phyloP scores from a whole-genome alignment of 2,113 vertebrate species.

The Passer domesticus region DNA sequence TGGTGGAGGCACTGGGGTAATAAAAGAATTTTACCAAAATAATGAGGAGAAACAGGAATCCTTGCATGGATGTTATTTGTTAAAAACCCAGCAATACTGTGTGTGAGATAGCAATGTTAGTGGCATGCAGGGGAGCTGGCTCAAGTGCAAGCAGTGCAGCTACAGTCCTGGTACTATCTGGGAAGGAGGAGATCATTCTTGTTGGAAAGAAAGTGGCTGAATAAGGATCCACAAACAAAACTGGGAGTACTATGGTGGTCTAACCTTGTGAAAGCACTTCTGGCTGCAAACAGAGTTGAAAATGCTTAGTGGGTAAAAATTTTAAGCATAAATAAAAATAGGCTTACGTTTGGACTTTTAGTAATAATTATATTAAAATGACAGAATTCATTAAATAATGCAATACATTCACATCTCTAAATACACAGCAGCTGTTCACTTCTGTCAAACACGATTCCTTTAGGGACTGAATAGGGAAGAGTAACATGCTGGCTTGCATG shows the following conservation, averaged over 20 bases:
- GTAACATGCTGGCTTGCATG: conserved; percentile 47
- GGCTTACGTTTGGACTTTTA: conserved; percentile 49
- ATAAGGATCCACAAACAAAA: neutral
- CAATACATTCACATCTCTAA: conserved; percentile 65
- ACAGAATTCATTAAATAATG: conserved; percentile 68
- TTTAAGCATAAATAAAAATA: conserved; percentile 52
- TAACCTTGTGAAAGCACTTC: neutral
- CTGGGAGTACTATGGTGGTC: neutral
- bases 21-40: neutral
- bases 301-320: conserved; percentile 30
- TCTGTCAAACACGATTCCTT: conserved; percentile 57
- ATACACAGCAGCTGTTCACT: conserved; percentile 66
- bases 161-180: conserved; percentile 4
- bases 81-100: neutral
- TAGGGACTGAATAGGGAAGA: conserved; percentile 45
- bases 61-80: neutral
- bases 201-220: neutral
- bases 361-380: conserved; percentile 66
- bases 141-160: neutral
- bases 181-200: neutral
- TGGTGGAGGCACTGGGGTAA: neutral
- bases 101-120: neutral
- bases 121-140: conserved; percentile 33
- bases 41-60: neutral
- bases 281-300: conserved; percentile 9